Conservation (phyloP, 2,113 vertebrate species). For the Proteles cristata region DNA sequence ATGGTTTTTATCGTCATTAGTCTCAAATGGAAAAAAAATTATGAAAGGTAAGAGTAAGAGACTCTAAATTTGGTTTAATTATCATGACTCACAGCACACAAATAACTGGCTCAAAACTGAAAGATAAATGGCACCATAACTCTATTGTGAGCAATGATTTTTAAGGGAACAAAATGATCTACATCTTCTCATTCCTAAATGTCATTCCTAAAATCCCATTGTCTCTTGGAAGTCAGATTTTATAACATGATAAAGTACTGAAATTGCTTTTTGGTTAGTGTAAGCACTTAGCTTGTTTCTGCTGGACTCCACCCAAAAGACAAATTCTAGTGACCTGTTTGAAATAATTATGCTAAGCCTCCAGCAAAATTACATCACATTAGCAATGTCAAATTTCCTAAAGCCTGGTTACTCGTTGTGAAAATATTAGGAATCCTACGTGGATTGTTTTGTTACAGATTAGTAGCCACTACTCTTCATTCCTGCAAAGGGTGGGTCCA, state of each 20-base stretch:
- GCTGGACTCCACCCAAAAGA: background rate
- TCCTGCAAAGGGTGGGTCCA: background rate
- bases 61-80: background rate
- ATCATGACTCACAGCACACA: background rate
- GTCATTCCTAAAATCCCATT: conserved; percentile 7
- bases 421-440: conserved; percentile 16
- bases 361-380: conserved; percentile 11
- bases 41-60: background rate
- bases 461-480: background rate
- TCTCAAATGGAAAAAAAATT: background rate
- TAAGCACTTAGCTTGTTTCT: background rate
- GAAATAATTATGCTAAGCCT: background rate
- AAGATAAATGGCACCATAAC: background rate
- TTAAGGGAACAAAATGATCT: background rate
- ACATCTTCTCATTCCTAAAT: background rate
- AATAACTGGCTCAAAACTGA: background rate
- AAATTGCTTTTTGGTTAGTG: background rate
- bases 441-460: background rate
- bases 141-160: conserved; percentile 3
- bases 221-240: background rate
- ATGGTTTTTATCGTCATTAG: conserved; percentile 4
- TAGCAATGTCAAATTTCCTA: conserved; percentile 17
- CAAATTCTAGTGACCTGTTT: background rate
- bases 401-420: conserved; percentile 44
- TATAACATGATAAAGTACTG: background rate